phyloP scores from a whole-genome alignment of 1,140 invertebrate species.

The Notospermus geniculatus region DNA sequence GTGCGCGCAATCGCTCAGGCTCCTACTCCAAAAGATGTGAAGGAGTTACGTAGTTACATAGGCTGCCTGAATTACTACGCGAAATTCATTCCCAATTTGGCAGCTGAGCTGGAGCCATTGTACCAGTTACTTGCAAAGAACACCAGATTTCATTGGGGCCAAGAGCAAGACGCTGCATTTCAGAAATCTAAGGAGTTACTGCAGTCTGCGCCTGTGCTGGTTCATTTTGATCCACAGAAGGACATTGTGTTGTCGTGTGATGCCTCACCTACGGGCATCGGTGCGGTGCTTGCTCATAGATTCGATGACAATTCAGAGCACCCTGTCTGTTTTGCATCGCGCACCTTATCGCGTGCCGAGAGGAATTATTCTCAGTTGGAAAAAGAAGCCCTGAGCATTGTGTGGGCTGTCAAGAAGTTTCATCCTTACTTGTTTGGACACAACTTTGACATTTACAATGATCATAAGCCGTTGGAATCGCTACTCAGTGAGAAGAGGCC shows the following conservation, averaged over 20 bases:
- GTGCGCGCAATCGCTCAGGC: neutral
- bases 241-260: conserved; percentile 56
- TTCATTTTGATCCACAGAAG: conserved; percentile 49
- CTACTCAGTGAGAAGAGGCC: conserved; percentile 46
- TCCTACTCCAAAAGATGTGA: no score
- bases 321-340: conserved; percentile 56
- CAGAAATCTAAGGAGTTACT: neutral
- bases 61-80: no score
- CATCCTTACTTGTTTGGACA: conserved; percentile 58
- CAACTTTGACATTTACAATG: conserved; percentile 54
- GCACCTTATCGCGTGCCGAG: conserved; percentile 55
- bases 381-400: conserved; percentile 59
- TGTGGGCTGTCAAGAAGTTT: conserved; percentile 58
- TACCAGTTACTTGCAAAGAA: no score
- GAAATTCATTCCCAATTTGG: no score
- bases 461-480: conserved; percentile 55
- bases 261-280: conserved; percentile 56
- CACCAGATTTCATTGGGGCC: no score
- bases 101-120: no score
- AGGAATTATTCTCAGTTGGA: conserved; percentile 60
- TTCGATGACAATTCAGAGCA: conserved; percentile 35
- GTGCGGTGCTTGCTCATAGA: conserved; percentile 55
- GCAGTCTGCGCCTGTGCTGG: conserved; percentile 28
- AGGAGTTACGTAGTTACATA: no score
- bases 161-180: no score